A percentile compares a stretch with the other conserved stretches of the same genome.
Evolutionary conservation across 2,888 invertebrate species (phyloP).

Genomic region (Papilio elwesi): DNA sequence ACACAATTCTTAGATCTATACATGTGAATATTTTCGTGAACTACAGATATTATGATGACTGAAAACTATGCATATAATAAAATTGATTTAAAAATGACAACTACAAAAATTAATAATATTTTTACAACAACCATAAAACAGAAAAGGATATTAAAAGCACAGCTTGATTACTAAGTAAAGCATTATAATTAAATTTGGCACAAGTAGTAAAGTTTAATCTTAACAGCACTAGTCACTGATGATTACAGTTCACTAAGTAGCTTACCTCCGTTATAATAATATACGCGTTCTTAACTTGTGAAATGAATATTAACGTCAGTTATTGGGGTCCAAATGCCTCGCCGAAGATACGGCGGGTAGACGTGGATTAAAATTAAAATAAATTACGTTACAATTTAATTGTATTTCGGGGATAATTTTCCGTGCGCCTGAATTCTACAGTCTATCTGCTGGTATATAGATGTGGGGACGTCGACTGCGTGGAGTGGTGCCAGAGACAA

Average conservation of each 20-base stretch:
- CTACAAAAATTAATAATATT: background rate
- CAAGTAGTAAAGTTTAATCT: slow-evolving; percentile 24
- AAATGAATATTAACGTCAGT: slow-evolving; percentile 64
- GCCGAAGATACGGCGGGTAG: slow-evolving; percentile 56
- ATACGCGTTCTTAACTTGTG: slow-evolving; percentile 60
- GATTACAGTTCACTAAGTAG: slow-evolving; percentile 59
- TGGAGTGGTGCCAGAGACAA: slow-evolving; percentile 53
- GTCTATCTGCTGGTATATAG: slow-evolving; percentile 67
- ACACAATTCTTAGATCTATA: too few species aligned
- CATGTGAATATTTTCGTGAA: too few species aligned
- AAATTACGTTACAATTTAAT: slow-evolving; percentile 82
- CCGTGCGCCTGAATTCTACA: slow-evolving; percentile 80
- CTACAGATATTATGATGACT: too few species aligned
- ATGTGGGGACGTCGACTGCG: slow-evolving; percentile 55
- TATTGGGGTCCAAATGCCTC: slow-evolving; percentile 61
- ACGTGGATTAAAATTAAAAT: slow-evolving; percentile 80
- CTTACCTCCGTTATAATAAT: slow-evolving; percentile 59
- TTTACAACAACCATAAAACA: slow-evolving; percentile 3
- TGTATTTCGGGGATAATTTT: slow-evolving; percentile 82
- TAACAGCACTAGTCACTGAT: slow-evolving; percentile 41
- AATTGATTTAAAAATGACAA: background rate
- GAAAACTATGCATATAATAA: too few species aligned
- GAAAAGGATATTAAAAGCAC: background rate
- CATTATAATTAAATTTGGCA: slow-evolving; percentile 35
- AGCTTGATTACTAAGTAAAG: background rate